phyloP scores from a whole-genome alignment of 1,140 invertebrate species.

The Stenopsyche tienmushanensis region DNA sequence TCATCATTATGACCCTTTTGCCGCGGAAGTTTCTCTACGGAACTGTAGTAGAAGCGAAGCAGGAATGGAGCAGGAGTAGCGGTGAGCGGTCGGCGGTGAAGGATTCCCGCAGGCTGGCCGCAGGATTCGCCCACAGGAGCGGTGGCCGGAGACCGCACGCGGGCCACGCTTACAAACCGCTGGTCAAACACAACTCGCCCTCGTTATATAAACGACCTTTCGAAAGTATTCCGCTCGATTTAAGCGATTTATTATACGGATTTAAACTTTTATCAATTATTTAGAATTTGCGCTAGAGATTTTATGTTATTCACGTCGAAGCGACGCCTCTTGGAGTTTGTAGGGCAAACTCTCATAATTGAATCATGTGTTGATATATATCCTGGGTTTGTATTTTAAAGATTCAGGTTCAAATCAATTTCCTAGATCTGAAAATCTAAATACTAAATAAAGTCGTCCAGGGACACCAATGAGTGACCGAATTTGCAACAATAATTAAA shows the following conservation, averaged over 20 bases:
- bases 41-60: not conserved
- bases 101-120: not conserved
- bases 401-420: too few species aligned
- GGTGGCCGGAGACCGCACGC: slow-evolving; percentile 4
- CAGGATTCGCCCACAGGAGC: slow-evolving; percentile 2
- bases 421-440: too few species aligned
- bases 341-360: too few species aligned
- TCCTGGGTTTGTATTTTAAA: too few species aligned
- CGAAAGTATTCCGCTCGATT: not conserved
- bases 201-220: not conserved
- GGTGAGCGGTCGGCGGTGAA: not conserved
- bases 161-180: slow-evolving; percentile 6
- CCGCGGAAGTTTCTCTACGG: not conserved
- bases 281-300: too few species aligned
- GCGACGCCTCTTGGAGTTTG: too few species aligned
- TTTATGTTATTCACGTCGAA: not conserved
- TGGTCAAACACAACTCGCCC: not conserved
- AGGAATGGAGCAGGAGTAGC: not conserved
- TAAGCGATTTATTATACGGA: not conserved
- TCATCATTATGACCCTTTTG: too few species aligned
- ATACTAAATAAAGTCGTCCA: too few species aligned
- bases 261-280: not conserved
- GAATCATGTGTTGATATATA: too few species aligned
- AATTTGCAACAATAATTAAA: too few species aligned
- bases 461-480: too few species aligned